phyloP scores from a whole-genome alignment of 2,797 vertebrate genomes.

The Bradypodion pumilum region DNA sequence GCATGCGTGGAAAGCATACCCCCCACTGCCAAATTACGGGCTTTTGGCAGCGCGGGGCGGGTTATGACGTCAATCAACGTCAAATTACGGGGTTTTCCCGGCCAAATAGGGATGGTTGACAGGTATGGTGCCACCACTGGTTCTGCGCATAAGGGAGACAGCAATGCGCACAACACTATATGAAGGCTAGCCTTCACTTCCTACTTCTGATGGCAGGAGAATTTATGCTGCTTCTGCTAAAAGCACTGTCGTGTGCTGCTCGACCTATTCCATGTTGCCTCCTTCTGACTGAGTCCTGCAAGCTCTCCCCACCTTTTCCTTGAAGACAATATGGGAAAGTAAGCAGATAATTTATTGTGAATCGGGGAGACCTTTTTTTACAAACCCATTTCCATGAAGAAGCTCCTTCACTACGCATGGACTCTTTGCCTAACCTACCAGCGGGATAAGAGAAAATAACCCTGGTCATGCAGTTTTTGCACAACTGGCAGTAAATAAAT shows the following conservation, averaged over 20 bases:
- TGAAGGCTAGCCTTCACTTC: no score
- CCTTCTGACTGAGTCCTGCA: not conserved
- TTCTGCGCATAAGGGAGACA: no score
- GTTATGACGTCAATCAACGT: no score
- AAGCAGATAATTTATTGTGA: not conserved
- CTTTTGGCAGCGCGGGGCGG: no score
- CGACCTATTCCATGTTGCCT: no score
- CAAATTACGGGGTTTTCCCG: no score
- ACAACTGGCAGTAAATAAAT: not conserved
- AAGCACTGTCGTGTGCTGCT: not conserved
- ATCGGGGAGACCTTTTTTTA: not conserved
- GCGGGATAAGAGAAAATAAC: not conserved
- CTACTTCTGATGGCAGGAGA: not conserved
- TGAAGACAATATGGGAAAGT: not conserved
- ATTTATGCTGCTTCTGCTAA: not conserved
- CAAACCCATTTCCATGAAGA: not conserved
- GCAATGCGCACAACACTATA: no score
- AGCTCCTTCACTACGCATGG: not conserved
- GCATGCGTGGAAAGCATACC: no score
- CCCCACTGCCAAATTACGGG: no score
- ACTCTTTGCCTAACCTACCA: not conserved
- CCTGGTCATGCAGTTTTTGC: not conserved
- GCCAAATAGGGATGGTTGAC: no score
- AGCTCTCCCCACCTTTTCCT: not conserved
- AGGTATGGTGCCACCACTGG: no score